Percentiles rank a stretch among this genome's conserved stretches.
Conservation (phyloP, 2,797 vertebrate species). For the Melanotaenia maccullochi region DNA sequence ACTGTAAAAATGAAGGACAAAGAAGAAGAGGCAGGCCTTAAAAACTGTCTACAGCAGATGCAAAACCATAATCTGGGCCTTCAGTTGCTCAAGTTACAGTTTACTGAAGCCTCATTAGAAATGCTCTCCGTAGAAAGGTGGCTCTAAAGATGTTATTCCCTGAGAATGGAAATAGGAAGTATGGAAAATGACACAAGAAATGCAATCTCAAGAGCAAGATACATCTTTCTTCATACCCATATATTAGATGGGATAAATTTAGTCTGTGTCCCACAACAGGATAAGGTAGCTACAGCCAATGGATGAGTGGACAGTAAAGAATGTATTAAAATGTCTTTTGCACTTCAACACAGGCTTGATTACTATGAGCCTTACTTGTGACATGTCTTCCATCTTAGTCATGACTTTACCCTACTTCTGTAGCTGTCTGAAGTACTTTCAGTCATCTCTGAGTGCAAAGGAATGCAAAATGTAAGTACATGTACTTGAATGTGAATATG, state of each 20-base stretch:
- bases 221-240: background rate
- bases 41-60: background rate
- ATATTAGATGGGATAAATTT: background rate
- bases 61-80: background rate
- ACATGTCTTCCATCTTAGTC: slow-evolving; percentile 35
- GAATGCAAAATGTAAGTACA: slow-evolving; percentile 68
- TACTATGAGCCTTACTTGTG: slow-evolving; percentile 5
- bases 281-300: background rate
- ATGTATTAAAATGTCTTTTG: slow-evolving; percentile 13
- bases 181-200: background rate
- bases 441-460: slow-evolving; percentile 53
- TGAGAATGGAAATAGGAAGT: background rate
- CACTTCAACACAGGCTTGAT: slow-evolving; percentile 13
- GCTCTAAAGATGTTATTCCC: background rate
- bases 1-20: background rate
- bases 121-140: background rate
- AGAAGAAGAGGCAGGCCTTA: background rate
- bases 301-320: background rate
- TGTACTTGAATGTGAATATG: slow-evolving; percentile 68
- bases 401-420: slow-evolving; percentile 42
- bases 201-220: background rate
- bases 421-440: slow-evolving; percentile 43
- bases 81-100: background rate
- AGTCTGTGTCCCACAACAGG: background rate
- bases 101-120: background rate